Conservation (phyloP, 2,888 invertebrate genomes). For the Acleris cristana region DNA sequence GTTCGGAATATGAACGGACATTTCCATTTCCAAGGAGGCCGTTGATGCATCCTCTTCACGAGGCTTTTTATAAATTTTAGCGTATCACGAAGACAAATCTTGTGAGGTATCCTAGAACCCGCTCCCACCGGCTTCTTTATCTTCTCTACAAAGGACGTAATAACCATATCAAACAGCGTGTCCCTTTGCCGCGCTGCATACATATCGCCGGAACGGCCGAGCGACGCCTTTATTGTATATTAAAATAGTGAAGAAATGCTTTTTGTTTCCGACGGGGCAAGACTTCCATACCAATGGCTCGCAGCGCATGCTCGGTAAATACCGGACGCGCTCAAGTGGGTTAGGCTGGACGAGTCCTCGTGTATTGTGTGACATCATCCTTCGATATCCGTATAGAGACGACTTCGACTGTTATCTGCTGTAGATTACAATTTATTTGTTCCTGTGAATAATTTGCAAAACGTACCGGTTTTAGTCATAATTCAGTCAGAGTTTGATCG, state of each 20-base stretch:
- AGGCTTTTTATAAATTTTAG: constrained; percentile 71
- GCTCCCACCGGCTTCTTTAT: constrained; percentile 73
- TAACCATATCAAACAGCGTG: constrained; percentile 83
- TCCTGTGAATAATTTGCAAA: constrained; percentile 28
- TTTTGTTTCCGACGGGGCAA: constrained; percentile 73
- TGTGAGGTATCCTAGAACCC: constrained; percentile 58
- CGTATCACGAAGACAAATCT: constrained; percentile 81
- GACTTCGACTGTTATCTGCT: constrained; percentile 40
- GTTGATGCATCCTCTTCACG: constrained; percentile 55
- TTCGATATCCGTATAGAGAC: constrained; percentile 41
- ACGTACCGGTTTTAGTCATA: constrained; percentile 4
- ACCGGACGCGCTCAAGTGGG: constrained; percentile 54
- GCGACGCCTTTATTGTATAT: constrained; percentile 68
- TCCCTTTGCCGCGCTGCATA: constrained; percentile 79
- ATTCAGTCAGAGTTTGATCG: constrained; percentile 11
- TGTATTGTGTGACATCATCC: constrained; percentile 35
- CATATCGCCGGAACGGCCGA: constrained; percentile 65
- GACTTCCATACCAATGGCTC: constrained; percentile 72
- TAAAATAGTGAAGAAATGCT: constrained; percentile 77
- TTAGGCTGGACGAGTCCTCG: constrained; percentile 37
- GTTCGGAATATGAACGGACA: constrained; percentile 61
- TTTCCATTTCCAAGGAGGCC: constrained; percentile 76
- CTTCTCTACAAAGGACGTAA: constrained; percentile 79
- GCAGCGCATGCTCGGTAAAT: constrained; percentile 57
- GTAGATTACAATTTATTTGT: constrained; percentile 35